Evolutionary conservation across 2,888 invertebrate genomes (phyloP), one percentile per base, ranked within the genome.

Genomic region (Ectemnius cavifrons): DNA sequence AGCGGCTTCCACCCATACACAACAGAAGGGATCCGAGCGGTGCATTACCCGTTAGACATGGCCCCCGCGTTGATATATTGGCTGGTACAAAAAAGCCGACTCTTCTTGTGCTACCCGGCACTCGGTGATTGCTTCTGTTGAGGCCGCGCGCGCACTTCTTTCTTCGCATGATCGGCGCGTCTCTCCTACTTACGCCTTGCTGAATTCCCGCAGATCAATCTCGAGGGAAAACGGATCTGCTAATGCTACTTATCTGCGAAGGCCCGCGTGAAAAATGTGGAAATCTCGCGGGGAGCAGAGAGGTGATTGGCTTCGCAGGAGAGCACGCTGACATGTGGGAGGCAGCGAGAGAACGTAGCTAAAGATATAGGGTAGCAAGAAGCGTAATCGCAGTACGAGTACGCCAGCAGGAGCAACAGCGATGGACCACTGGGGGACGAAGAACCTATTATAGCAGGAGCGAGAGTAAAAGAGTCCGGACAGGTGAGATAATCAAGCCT

Each of bases 11-110:
- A 77, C 76, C 77, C 73, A 77, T 78, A 76, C 78, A 77, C 8
- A 37, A 37, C 37, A 37, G 80, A 80, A 83, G 84, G 79, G 84
- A 87, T 87, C 52, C 86, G 84, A 77, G 80, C 80, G 84, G 87
- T 85, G 87, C 88, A 89, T 89, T 89, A 89, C 85, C 89, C 89
- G 89, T 89, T 88, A 88, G 89, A 89, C 88, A 89, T 89, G 89
- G 88, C 88, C 89, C 85, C 86, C 85, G 86, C 86, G 87, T 88
- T 89, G 88, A 89, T 89, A 89, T 89, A 89, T 89, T 88, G 89
- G 86, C 88, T 86, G 84, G 83, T 73, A 84, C 87, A 89, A 89
- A 89, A 89, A 89, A 88, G 83, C 37, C 84, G 83, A 85, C 83
- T 86, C 84, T 88, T 89, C 87, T 88, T 87, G 77, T 84, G 80